phyloP scores from a whole-genome alignment of 1,140 invertebrate genomes.

The Pararge aegeria region DNA sequence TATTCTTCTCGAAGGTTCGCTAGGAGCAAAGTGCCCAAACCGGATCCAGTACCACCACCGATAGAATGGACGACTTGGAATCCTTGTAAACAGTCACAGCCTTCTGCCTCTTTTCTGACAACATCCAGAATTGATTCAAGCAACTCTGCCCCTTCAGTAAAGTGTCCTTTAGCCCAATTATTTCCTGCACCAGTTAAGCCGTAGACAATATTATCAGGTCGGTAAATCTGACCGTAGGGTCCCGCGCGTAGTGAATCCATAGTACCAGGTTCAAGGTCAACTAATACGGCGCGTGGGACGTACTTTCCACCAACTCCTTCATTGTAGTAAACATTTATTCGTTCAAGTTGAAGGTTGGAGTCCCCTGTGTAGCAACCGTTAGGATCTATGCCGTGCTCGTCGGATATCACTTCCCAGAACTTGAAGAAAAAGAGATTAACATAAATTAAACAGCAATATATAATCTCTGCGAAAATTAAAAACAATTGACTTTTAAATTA shows the following conservation, averaged over 20 bases:
- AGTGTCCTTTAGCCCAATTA: slow-evolving; percentile 95
- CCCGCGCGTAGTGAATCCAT: slow-evolving; percentile 88
- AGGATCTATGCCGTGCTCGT: slow-evolving; percentile 94
- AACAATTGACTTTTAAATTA: not conserved
- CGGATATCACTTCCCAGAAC: slow-evolving; percentile 85
- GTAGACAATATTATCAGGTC: slow-evolving; percentile 93
- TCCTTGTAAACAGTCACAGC: slow-evolving; percentile 88
- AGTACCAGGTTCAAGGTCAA: slow-evolving; percentile 92
- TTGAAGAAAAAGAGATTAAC: slow-evolving; percentile 25
- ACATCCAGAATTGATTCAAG: slow-evolving; percentile 94
- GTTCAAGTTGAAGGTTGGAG: slow-evolving; percentile 90
- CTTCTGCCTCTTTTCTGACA: slow-evolving; percentile 93
- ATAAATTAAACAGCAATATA: not conserved
- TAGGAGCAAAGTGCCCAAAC: slow-evolving; percentile 85
- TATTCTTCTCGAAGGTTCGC: slow-evolving; percentile 85
- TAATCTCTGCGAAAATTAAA: not conserved
- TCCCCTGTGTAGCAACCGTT: slow-evolving; percentile 91
- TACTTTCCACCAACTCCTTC: slow-evolving; percentile 91
- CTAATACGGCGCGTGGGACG: slow-evolving; percentile 92
- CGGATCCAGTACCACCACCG: slow-evolving; percentile 93
- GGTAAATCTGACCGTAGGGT: slow-evolving; percentile 92
- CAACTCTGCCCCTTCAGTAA: slow-evolving; percentile 95
- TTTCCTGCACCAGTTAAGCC: slow-evolving; percentile 85
- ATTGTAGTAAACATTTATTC: slow-evolving; percentile 94
- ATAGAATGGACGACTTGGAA: slow-evolving; percentile 85